A percentile compares a stretch with the other conserved stretches of the same genome.
These are phyloP conservation scores for Melieria omissa DNA, from an alignment of 2,888 invertebrate genomes.

Conservation along the genomic window DNA sequence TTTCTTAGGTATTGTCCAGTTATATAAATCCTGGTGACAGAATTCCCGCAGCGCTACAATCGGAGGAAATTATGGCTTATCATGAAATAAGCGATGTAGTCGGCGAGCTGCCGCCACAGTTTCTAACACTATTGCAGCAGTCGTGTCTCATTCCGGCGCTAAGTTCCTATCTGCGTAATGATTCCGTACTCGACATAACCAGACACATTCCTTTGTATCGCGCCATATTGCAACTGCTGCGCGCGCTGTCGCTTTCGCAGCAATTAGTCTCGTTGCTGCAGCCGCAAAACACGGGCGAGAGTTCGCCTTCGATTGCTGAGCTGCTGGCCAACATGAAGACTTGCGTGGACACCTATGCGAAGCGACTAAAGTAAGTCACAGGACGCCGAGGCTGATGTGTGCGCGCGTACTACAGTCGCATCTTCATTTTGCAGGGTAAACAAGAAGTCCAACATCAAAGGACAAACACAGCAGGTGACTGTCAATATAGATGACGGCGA, in stretches of 20 bases:
- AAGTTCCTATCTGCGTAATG: slow-evolving; percentile 91
- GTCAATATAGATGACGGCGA: slow-evolving; percentile 77
- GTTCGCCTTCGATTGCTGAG: slow-evolving; percentile 76
- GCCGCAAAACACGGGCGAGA: slow-evolving; percentile 68
- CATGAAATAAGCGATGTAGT: slow-evolving; percentile 65
- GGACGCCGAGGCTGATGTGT: background rate
- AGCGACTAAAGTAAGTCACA: slow-evolving; percentile 77
- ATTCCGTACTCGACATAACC: slow-evolving; percentile 98
- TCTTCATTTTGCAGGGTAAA: slow-evolving; percentile 69
- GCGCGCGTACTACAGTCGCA: background rate
- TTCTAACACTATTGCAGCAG: slow-evolving; percentile 80
- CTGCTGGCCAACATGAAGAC: slow-evolving; percentile 87
- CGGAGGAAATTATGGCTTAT: slow-evolving; percentile 62
- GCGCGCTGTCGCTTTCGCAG: slow-evolving; percentile 77
- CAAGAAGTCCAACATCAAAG: slow-evolving; percentile 70
- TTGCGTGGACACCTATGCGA: slow-evolving; percentile 92
- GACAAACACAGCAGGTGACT: slow-evolving; percentile 65
- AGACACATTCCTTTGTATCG: slow-evolving; percentile 93
- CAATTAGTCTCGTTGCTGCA: slow-evolving; percentile 74
- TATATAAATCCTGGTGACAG: slow-evolving; percentile 83
- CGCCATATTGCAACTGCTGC: slow-evolving; percentile 82
- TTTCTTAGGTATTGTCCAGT: slow-evolving; percentile 79
- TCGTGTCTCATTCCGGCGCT: slow-evolving; percentile 89
- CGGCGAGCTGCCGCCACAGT: slow-evolving; percentile 74
- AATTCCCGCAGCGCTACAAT: slow-evolving; percentile 65